Percentiles rank a stretch among this genome's conserved stretches.
These are phyloP conservation scores for Amphipyra tragopoginis DNA, from an alignment of 2,888 invertebrate species.

Conservation along the genomic window DNA sequence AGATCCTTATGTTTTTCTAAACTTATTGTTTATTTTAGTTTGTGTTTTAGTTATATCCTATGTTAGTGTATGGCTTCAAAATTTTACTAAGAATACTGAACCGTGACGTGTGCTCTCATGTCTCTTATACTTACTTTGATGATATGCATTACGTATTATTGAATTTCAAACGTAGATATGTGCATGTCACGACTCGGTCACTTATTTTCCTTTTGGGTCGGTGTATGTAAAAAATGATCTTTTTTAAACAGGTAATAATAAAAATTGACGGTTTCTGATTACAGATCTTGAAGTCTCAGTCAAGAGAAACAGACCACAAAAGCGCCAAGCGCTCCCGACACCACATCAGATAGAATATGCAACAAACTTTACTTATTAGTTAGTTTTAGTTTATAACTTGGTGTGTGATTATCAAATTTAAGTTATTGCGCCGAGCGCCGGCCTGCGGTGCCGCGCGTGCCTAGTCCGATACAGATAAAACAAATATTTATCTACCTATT, in stretches of 20 bases:
- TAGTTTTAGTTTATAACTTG: conserved; percentile 86
- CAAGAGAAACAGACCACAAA: conserved; percentile 69
- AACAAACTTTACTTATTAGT: conserved; percentile 85
- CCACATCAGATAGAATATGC: conserved; percentile 78
- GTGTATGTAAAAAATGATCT: conserved; percentile 12
- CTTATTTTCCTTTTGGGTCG: conserved; percentile 29
- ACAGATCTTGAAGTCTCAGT: conserved; percentile 84
- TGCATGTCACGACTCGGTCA: conserved; percentile 33
- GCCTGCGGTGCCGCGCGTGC: conserved; percentile 81
- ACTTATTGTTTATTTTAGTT: conserved; percentile 12
- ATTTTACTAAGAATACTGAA: conserved; percentile 24
- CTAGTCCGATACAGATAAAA: conserved; percentile 88
- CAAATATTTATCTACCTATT: conserved; percentile 86
- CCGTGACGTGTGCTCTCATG: conserved; percentile 19
- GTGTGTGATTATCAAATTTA: conserved; percentile 86
- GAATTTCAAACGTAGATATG: conserved; percentile 7
- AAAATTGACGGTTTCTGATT: conserved; percentile 66
- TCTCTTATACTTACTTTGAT: conserved; percentile 5
- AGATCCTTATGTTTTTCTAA: conserved; percentile 14
- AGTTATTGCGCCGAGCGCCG: conserved; percentile 87
- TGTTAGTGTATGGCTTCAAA: conserved; percentile 17
- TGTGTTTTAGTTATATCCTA: conserved; percentile 12
- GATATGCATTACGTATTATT: conserved; percentile 5
- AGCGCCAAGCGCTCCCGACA: conserved; percentile 79
- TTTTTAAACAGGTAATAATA: conserved; percentile 6